phyloP scores from a whole-genome alignment of 2,113 vertebrate genomes.

The Pseudolaguvia tuberculata region DNA sequence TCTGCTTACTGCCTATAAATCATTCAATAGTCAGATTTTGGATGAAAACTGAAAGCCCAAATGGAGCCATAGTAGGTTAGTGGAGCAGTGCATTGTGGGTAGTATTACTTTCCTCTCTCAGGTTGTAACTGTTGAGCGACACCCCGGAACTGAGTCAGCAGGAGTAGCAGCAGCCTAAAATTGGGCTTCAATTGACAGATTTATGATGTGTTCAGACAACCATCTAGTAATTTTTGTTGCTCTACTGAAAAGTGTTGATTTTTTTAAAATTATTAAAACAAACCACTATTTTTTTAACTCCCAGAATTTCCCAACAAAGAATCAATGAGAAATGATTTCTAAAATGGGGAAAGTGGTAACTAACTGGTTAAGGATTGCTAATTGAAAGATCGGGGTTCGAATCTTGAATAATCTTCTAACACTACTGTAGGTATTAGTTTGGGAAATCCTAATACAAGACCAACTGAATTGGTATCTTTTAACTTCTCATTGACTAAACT shows the following conservation, averaged over 20 bases:
- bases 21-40: slow-evolving; percentile 55
- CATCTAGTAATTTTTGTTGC: too few relatives aligned
- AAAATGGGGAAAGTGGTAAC: too few relatives aligned
- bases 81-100: slow-evolving; percentile 30
- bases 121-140: neutral
- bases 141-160: slow-evolving; percentile 11
- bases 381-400: too few relatives aligned
- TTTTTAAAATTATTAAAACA: too few relatives aligned
- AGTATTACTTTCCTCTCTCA: neutral
- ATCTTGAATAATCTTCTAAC: too few relatives aligned
- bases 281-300: neutral
- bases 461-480: too few relatives aligned
- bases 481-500: too few relatives aligned
- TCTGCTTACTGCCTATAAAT: slow-evolving; percentile 55
- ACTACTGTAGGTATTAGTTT: too few relatives aligned
- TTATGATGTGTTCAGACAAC: neutral
- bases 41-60: slow-evolving; percentile 50
- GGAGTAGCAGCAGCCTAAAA: neutral
- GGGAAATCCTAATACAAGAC: too few relatives aligned
- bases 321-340: neutral
- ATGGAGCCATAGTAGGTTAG: slow-evolving; percentile 51
- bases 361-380: too few relatives aligned
- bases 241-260: neutral
- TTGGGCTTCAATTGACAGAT: neutral
- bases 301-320: neutral